Conservation (phyloP, 2,113 vertebrate species). For the Lampris incognitus region DNA sequence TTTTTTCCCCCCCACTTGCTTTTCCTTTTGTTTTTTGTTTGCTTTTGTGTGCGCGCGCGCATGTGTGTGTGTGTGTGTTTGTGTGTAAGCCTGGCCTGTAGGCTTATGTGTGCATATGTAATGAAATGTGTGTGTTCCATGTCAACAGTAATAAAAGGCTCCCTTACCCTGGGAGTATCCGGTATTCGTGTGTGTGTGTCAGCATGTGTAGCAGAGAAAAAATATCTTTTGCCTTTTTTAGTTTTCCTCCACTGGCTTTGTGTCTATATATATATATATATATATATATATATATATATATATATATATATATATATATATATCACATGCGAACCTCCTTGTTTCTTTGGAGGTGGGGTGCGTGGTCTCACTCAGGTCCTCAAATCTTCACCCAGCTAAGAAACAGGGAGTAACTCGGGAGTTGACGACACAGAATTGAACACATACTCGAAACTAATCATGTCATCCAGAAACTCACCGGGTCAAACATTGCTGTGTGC, state of each 20-base stretch:
- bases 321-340: too few species aligned
- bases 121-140: constrained; percentile 65
- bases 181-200: constrained; percentile 34
- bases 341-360: constrained; percentile 16
- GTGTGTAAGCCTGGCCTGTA: neutral
- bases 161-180: constrained; percentile 68
- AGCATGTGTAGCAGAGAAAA: constrained; percentile 46
- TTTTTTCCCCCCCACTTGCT: neutral
- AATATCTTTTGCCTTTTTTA: constrained; percentile 66
- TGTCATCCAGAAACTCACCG: too few species aligned
- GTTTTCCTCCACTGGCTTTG: constrained; percentile 45
- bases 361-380: constrained; percentile 31
- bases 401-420: neutral
- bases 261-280: too few species aligned
- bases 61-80: constrained; percentile 17
- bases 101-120: constrained; percentile 7
- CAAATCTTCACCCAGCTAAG: constrained; percentile 29
- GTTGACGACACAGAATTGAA: neutral
- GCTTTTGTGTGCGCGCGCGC: neutral
- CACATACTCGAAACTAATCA: neutral
- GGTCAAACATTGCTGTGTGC: neutral
- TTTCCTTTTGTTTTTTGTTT: too few species aligned
- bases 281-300: too few species aligned
- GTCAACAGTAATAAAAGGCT: constrained; percentile 59
- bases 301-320: too few species aligned